These are phyloP conservation scores for Andrena fulva DNA, from an alignment of 2,888 invertebrate genomes.

Conservation along the genomic window DNA sequence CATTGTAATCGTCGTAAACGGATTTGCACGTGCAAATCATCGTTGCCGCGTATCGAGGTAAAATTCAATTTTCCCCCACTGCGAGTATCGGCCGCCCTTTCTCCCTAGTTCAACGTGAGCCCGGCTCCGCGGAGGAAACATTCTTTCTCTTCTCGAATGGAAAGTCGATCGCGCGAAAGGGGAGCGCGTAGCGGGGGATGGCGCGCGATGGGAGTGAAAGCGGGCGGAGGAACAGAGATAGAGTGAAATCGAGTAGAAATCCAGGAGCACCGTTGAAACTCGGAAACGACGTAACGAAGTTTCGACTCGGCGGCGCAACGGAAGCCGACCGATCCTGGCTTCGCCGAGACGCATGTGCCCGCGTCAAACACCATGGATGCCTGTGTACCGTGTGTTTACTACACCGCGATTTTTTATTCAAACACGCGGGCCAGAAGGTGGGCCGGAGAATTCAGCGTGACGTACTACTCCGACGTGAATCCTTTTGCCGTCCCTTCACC, in stretches of 20 bases:
- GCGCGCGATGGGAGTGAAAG: background rate
- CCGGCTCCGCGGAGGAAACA: conserved; percentile 44
- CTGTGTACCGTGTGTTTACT: background rate
- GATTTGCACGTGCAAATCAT: conserved; percentile 69
- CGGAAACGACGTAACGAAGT: conserved; percentile 73
- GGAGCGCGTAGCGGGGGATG: background rate
- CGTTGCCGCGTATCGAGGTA: conserved; percentile 54
- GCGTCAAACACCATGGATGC: conserved; percentile 12
- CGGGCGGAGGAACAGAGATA: conserved; percentile 8
- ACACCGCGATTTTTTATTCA: conserved; percentile 32
- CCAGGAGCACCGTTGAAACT: conserved; percentile 62
- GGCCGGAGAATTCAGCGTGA: conserved; percentile 53
- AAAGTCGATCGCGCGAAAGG: conserved; percentile 48
- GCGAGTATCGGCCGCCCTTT: background rate
- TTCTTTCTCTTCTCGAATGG: conserved; percentile 55
- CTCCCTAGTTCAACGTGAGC: background rate
- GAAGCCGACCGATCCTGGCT: conserved; percentile 66
- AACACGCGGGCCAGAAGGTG: conserved; percentile 35
- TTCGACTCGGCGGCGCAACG: conserved; percentile 66
- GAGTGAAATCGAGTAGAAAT: conserved; percentile 66
- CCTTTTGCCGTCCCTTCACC: conserved; percentile 54
- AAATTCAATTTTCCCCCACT: conserved; percentile 60
- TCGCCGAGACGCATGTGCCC: conserved; percentile 33
- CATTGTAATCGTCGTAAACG: conserved; percentile 65
- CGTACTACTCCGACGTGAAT: conserved; percentile 33